Evolutionary conservation across 2,888 invertebrate genomes (phyloP), one percentile per base, ranked within the genome.

Genomic region (Nysson spinosus): DNA sequence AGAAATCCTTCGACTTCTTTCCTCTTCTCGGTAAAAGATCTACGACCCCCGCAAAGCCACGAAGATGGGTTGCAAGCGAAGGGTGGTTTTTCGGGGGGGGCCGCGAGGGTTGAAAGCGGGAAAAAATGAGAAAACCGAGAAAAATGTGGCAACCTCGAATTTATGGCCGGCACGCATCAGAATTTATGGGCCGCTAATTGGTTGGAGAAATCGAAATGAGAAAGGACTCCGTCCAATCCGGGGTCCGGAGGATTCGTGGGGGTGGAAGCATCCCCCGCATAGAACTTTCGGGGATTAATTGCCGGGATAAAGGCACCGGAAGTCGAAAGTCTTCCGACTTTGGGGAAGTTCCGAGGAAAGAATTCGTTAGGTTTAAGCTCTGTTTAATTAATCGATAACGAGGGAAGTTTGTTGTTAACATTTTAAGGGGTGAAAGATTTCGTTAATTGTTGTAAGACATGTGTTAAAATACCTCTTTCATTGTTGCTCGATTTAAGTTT

Each of bases 111-210:
- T 28, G 35, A 17, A 24, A 11, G n/a, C 11, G 3, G 22, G 20
- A 26, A 34, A 32, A 20, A 30, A 30, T 14, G 6, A 12, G 17
- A 19, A 28, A 9, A 28, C 14, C 24, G 17, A 35, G 12, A 16
- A 22, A 9, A 9, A 32, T 28, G 26, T 22, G 51, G 26, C 37
- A 28, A 28, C 22, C 37, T 17, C 35, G 46, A 54, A 64, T 64
- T 68, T 62, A 66, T 56, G 52, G 46, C 9, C 11, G 11, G 40
- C 51, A 52, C 43, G 54, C 55, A 44, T 32, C 35, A 20, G 39
- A 68, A 73, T 75, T 70, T 70, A 73, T 70, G 57, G 62, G 6
- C 52, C 22, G 52, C 66, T 70, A 73, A 75, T 73, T 74, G 75
- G 51, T 16, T 32, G 37, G 17, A 35, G 62, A 44, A 52, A 69